Base-by-base conservation (phyloP, 2,888 invertebrate species). In the Zygogramma bicolorata region DNA sequence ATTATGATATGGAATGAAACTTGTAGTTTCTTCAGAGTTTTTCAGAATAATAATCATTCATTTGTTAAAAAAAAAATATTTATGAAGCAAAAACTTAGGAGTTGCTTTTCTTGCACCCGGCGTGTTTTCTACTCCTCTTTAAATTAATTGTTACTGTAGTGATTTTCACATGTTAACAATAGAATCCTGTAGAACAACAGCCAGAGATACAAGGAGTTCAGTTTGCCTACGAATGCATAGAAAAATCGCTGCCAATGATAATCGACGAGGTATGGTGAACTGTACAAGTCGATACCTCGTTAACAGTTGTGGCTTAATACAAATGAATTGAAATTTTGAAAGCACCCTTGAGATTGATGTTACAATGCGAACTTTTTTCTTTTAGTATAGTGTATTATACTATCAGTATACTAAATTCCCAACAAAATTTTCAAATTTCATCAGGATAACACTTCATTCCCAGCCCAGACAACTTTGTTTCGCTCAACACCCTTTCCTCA, bases 201-300 rank as follows among this genome's bases (percentile, higher is more conserved):
- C 74, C 81, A 75, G 81, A 82, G 77, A 81, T 83, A 75, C 84
- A 84, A 80, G 87, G 87, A 79, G 83, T 89, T 83, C 85, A 87
- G 81, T 92, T 92, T 88, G 92, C 92, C 87, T 92, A 90, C 89
- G 88, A 89, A 87, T 92, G 92, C 89, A 91, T 92, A 83, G 92
- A 92, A 88, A 91, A 91, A 86, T 90, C 91, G 83, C 90, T 92
- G 85, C 90, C 91, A 77, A 85, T 87, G 84, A 91, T 92, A 86
- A 87, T 91, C 77, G 88, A 89, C 86, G 91, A 92, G 92, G 92
- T 92, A 92, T 53, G 71, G 61, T 62, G 71, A 65, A 65, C 27
- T 65, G 62, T 74, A 62, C 57, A 58, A 22, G 65, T 68, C 66
- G 67, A 66, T 61, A 67, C 68, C 68, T 68, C 61, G 63, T 71